These are phyloP conservation scores for Saiga tatarica DNA, from an alignment of 2,113 vertebrate species.

Conservation along the genomic window DNA sequence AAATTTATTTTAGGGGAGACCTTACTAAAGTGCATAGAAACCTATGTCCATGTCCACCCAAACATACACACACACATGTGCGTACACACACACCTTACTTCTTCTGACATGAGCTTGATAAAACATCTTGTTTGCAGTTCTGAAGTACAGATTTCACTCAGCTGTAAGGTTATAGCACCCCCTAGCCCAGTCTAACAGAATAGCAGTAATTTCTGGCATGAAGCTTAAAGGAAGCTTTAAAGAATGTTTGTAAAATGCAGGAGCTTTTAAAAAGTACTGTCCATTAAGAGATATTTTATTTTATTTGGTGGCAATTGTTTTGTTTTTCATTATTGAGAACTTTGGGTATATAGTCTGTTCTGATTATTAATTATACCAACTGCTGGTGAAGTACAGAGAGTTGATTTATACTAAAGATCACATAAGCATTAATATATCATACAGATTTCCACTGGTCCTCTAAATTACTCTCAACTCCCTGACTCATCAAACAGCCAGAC, in stretches of 20 bases:
- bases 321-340: conserved; percentile 21
- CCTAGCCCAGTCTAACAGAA: conserved; percentile 9
- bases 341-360: neutral
- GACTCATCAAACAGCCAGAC: neutral
- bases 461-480: neutral
- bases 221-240: neutral
- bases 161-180: conserved; percentile 46
- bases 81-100: too few species aligned
- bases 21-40: neutral
- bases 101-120: neutral
- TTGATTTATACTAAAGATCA: neutral
- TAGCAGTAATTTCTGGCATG: neutral
- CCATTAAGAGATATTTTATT: neutral
- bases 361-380: neutral
- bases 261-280: neutral
- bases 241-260: neutral
- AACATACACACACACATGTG: neutral
- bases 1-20: neutral
- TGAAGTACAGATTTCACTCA: neutral
- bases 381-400: neutral
- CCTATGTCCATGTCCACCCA: neutral
- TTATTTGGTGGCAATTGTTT: neutral
- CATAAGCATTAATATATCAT: conserved; percentile 38
- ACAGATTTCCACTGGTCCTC: conserved; percentile 27
- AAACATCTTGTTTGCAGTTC: neutral